phyloP scores from a whole-genome alignment of 2,797 vertebrate genomes.

The Chanos chanos region DNA sequence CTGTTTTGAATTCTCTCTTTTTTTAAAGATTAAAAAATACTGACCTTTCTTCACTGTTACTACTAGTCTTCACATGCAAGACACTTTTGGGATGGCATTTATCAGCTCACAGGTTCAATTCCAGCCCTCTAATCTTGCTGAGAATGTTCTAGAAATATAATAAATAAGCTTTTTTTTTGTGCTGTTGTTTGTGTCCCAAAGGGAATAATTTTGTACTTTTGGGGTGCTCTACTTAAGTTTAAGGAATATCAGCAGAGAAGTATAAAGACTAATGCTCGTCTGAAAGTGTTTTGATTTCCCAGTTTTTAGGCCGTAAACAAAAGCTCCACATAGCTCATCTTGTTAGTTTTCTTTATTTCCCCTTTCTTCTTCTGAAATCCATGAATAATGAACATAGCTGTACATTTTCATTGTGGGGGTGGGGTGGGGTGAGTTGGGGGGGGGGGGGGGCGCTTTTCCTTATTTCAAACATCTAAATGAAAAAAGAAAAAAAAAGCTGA shows the following conservation, averaged over 20 bases:
- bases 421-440: constrained; percentile 13
- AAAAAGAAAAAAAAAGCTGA: too few relatives aligned
- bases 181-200: constrained; percentile 15
- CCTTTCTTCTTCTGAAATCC: constrained; percentile 9
- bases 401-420: constrained; percentile 21
- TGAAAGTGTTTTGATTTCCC: constrained; percentile 17
- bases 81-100: constrained; percentile 31
- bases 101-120: constrained; percentile 36
- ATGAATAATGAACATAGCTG: constrained; percentile 23
- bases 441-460: constrained; percentile 1
- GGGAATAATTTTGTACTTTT: constrained; percentile 33
- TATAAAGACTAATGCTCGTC: constrained; percentile 10
- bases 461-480: constrained; percentile 14
- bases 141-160: constrained; percentile 35
- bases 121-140: constrained; percentile 34
- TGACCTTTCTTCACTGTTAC: constrained; percentile 8
- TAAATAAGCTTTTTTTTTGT: constrained; percentile 40
- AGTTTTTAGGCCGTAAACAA: constrained; percentile 13
- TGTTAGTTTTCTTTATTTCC: constrained; percentile 12
- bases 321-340: constrained; percentile 17
- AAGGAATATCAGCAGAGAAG: constrained; percentile 3
- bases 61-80: constrained; percentile 31
- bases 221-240: constrained; percentile 3
- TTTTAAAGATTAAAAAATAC: background rate
- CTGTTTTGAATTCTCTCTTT: background rate